These are phyloP conservation scores for Habroteleia sp. DNA, from an alignment of 2,888 invertebrate species.

Conservation along the genomic window DNA sequence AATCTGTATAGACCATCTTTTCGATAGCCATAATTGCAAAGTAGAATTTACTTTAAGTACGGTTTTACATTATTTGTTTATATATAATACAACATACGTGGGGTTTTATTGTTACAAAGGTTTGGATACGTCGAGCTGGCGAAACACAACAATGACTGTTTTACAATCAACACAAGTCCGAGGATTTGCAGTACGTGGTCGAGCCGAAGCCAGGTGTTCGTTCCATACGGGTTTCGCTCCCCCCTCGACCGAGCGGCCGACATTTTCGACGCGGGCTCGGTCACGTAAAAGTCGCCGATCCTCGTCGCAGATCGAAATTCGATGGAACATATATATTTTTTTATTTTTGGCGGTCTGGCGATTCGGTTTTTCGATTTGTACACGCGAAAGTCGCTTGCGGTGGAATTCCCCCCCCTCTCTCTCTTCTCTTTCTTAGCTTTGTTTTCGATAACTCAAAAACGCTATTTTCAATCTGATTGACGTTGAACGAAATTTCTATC, in stretches of 20 bases:
- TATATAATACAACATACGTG: too few relatives aligned
- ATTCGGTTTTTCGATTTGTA: slow-evolving; percentile 5
- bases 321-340: too few relatives aligned
- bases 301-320: slow-evolving; percentile 7
- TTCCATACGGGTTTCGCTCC: slow-evolving; percentile 1
- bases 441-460: too few relatives aligned
- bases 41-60: slow-evolving; percentile 49
- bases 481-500: slow-evolving; percentile 26
- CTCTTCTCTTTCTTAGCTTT: too few relatives aligned
- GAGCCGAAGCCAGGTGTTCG: slow-evolving; percentile 29
- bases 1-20: too few relatives aligned
- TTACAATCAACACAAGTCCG: slow-evolving; percentile 28
- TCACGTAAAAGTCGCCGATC: slow-evolving; percentile 47
- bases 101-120: too few relatives aligned
- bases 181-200: slow-evolving; percentile 12
- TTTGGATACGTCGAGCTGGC: slow-evolving; percentile 4
- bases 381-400: background rate
- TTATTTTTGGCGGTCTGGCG: too few relatives aligned
- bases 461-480: too few relatives aligned
- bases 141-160: slow-evolving; percentile 23
- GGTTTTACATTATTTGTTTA: too few relatives aligned
- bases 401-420: too few relatives aligned
- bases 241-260: slow-evolving; percentile 25
- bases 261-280: slow-evolving; percentile 38
- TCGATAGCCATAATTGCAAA: slow-evolving; percentile 31